phyloP scores from a whole-genome alignment of 2,113 vertebrate species.

The Sorex fumeus region DNA sequence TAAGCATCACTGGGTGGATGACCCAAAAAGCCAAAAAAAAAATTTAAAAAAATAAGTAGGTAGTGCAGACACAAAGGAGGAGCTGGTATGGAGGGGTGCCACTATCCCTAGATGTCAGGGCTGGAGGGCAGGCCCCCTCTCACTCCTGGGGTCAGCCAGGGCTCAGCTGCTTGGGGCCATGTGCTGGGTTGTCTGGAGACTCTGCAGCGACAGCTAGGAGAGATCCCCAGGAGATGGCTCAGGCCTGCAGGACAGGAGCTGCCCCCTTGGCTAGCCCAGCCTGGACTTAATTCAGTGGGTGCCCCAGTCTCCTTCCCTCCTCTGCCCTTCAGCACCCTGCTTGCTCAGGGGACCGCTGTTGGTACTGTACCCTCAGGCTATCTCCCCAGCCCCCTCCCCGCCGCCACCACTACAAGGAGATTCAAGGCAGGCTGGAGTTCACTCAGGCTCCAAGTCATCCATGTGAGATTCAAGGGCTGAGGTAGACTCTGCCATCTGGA shows the following conservation, averaged over 20 bases:
- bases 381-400: too few species aligned
- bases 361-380: neutral
- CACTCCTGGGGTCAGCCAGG: too few species aligned
- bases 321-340: neutral
- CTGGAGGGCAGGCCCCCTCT: too few species aligned
- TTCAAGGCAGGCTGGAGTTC: neutral
- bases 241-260: neutral
- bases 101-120: neutral
- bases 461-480: neutral
- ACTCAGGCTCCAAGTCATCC: neutral
- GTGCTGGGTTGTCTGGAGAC: neutral
- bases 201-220: neutral
- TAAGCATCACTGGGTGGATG: too few species aligned
- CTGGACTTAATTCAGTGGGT: neutral
- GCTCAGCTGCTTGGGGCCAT: neutral
- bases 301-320: neutral
- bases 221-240: neutral
- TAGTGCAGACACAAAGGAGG: neutral
- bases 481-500: neutral
- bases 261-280: too few species aligned
- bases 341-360: neutral
- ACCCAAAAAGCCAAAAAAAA: too few species aligned
- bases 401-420: neutral
- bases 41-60: neutral
- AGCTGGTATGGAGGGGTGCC: neutral